phyloP scores from a whole-genome alignment of 2,113 vertebrate species.

The Sander vitreus region DNA sequence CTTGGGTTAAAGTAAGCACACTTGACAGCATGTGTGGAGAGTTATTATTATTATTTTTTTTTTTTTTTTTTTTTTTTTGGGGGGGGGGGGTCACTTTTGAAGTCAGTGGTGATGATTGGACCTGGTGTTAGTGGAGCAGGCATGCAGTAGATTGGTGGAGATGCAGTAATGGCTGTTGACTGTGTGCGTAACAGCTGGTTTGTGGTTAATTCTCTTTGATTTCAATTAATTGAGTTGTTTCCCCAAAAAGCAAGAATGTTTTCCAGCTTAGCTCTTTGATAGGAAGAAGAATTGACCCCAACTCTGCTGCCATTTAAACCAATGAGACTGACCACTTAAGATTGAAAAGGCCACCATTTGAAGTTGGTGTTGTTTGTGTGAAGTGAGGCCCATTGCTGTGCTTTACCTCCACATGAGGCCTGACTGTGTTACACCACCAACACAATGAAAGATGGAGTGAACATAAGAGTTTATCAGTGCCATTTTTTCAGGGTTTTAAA shows the following conservation, averaged over 20 bases:
- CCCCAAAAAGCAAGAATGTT: neutral
- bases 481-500: conserved; percentile 46
- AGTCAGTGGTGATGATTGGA: conserved; percentile 2
- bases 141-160: neutral
- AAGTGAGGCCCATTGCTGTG: neutral
- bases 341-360: neutral
- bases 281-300: conserved; percentile 3
- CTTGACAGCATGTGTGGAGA: conserved; percentile 9
- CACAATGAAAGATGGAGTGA: neutral
- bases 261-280: neutral
- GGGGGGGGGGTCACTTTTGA: conserved; percentile 20
- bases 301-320: conserved; percentile 27
- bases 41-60: neutral
- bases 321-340: neutral
- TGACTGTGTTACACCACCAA: conserved; percentile 11
- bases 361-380: conserved; percentile 51
- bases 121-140: conserved; percentile 25
- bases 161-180: neutral
- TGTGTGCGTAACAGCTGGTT: neutral
- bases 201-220: conserved; percentile 26
- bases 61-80: neutral
- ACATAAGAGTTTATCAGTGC: conserved; percentile 34
- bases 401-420: neutral
- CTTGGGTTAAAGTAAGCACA: conserved; percentile 55
- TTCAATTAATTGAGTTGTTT: conserved; percentile 10